Evolutionary conservation across 2,888 invertebrate genomes (phyloP).

Genomic region (Acanthopleura granulata): DNA sequence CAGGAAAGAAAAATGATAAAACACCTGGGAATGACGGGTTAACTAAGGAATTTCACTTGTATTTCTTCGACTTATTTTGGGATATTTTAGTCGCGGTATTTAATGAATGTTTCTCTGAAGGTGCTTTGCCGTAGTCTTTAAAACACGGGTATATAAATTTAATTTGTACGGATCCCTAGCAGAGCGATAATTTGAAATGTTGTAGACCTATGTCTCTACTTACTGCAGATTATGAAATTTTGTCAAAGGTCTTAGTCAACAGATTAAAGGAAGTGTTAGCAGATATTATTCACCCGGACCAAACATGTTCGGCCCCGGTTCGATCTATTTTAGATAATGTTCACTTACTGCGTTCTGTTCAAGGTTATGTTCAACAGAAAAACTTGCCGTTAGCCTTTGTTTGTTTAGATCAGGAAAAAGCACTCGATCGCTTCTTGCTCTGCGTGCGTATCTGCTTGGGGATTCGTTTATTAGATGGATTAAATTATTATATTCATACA

Average conservation of each 20-base stretch:
- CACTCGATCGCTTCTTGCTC: constrained; percentile 21
- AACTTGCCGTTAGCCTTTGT: constrained; percentile 9
- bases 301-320: constrained; percentile 22
- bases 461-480: constrained; percentile 23
- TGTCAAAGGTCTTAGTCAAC: constrained; percentile 24
- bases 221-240: constrained; percentile 22
- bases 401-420: constrained; percentile 24
- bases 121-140: background rate
- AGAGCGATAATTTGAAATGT: constrained; percentile 9
- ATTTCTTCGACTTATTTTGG: constrained; percentile 11
- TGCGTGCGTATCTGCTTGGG: constrained; percentile 16
- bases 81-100: background rate
- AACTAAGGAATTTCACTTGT: constrained; percentile 25
- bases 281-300: constrained; percentile 24
- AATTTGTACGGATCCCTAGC: constrained; percentile 12
- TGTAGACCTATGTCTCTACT: constrained; percentile 27
- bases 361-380: constrained; percentile 24
- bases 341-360: constrained; percentile 24
- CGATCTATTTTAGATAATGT: constrained; percentile 24
- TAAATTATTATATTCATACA: constrained; percentile 17
- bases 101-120: constrained; percentile 1
- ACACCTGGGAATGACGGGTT: constrained; percentile 40
- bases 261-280: constrained; percentile 21
- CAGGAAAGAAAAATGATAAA: constrained; percentile 31
- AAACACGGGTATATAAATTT: background rate